Percentiles rank a stretch among this genome's conserved stretches.
Evolutionary conservation across 2,888 invertebrate genomes (phyloP).

Genomic region (Nemurella pictetii): DNA sequence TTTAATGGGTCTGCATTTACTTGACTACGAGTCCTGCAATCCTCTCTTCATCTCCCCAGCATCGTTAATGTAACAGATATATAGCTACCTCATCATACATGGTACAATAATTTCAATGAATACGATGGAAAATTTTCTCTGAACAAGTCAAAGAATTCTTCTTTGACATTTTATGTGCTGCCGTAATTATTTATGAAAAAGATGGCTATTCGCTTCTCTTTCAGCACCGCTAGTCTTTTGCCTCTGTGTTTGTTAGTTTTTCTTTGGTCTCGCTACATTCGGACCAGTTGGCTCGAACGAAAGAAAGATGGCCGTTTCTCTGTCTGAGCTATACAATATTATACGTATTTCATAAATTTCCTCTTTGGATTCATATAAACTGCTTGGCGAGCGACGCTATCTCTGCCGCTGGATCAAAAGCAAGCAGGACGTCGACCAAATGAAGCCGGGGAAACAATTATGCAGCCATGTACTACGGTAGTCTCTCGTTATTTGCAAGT

Average conservation of each 20-base stretch:
- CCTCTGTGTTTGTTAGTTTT: conserved; percentile 26
- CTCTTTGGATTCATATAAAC: neutral
- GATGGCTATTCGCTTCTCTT: conserved; percentile 26
- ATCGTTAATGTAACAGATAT: conserved; percentile 21
- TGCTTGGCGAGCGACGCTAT: neutral
- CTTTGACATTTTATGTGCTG: conserved; percentile 28
- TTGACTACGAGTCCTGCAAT: neutral
- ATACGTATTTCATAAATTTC: neutral
- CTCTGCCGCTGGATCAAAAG: neutral
- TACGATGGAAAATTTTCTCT: conserved; percentile 28
- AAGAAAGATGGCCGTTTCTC: conserved; percentile 23
- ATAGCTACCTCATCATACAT: conserved; percentile 21
- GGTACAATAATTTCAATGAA: conserved; percentile 29
- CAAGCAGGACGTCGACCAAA: neutral
- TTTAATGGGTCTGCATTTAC: conserved; percentile 23
- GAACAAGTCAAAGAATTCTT: conserved; percentile 30
- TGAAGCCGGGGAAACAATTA: neutral
- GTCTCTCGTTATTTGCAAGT: neutral
- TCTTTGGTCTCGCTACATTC: conserved; percentile 16
- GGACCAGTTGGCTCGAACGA: conserved; percentile 18
- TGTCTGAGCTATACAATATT: conserved; percentile 9
- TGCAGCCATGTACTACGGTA: neutral
- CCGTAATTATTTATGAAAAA: conserved; percentile 29
- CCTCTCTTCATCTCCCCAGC: neutral
- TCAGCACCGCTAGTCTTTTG: conserved; percentile 22